Evolutionary conservation across 2,797 vertebrate genomes (phyloP), one percentile per base, ranked within the genome.

Genomic region (Dendrocincla tyrannina): DNA sequence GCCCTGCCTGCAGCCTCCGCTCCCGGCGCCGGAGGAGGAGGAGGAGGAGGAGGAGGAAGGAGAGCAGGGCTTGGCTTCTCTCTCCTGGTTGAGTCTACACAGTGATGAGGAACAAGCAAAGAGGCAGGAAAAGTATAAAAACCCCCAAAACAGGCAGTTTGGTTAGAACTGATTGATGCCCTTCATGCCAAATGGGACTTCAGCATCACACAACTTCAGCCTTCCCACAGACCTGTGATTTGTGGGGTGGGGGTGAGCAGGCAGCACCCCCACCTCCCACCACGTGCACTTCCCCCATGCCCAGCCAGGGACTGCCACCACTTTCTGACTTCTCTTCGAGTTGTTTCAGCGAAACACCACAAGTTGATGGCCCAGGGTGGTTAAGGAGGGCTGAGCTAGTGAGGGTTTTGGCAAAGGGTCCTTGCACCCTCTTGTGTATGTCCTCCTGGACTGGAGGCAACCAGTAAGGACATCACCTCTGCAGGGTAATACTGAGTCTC

Each of bases 181-280:
- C 20, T 25, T 37, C 0, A 0, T 2, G 3, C 46, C 16, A 56
- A 59, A 49, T 0, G 2, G 37, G 44, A 27, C 11, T 49, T 33
- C 3, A 56, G 68, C 68, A 55, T 7, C 52, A 27, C 4, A 7
- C 3, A 7, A 19, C n/a, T 30, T 4, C 55, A 44, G 55, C 4
- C 3, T 47, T 76, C 42, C 77, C 10, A 9, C 0, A 6, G 20
- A 41, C 3, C 15, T 0, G 0, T 2, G 37, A 56, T 19, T 27
- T 27, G 17, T n/a, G 1, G 39, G 67, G 27, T 24, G 2, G 7
- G 27, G 39, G 6, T 1, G 16, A 78, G 30, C 60, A 59, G 52
- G 56, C 28, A 87, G 69, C 82, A 70, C 3, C 68, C 42, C 15
- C 52, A 64, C 5, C 30, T 32, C 32, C 13, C 46, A 47, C 44